A percentile compares a stretch with the other conserved stretches of the same genome.
These are phyloP conservation scores for Protaetia brevitarsis DNA, from an alignment of 1,140 invertebrate species.

Conservation along the genomic window DNA sequence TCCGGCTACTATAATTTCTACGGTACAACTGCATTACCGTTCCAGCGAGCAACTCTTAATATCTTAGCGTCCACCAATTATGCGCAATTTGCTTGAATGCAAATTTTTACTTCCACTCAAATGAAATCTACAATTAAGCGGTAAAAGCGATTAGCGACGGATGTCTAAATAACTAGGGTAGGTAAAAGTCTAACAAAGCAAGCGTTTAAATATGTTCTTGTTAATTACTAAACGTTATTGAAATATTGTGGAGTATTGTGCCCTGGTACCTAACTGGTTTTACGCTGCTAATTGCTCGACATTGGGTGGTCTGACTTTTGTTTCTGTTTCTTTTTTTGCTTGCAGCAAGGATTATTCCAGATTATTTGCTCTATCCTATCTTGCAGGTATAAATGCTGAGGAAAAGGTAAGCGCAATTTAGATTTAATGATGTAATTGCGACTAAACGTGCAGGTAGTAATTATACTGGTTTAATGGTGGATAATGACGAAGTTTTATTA, in stretches of 20 bases:
- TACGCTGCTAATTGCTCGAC: neutral
- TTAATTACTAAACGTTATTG: neutral
- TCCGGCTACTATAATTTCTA: neutral
- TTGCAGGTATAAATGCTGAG: too few species aligned
- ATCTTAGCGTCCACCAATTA: neutral
- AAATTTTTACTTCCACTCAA: neutral
- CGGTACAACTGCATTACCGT: neutral
- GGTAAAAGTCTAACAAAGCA: neutral
- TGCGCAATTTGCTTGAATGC: neutral
- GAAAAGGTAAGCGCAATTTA: too few species aligned
- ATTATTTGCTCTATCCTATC: too few species aligned
- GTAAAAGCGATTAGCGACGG: neutral
- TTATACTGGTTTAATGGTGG: too few species aligned
- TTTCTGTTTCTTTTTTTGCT: neutral
- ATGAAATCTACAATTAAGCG: neutral
- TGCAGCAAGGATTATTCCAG: too few species aligned
- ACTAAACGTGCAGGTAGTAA: too few species aligned
- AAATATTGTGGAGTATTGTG: neutral
- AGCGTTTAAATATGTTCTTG: neutral
- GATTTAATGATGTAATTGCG: too few species aligned
- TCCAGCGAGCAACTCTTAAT: neutral
- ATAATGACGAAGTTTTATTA: too few species aligned
- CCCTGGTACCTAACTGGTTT: neutral
- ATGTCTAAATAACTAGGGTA: neutral
- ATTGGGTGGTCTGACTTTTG: neutral